Percentiles rank a stretch among this genome's conserved stretches.
phyloP scores from a whole-genome alignment of 2,797 vertebrate genomes.

The Eidolon dupreanum region DNA sequence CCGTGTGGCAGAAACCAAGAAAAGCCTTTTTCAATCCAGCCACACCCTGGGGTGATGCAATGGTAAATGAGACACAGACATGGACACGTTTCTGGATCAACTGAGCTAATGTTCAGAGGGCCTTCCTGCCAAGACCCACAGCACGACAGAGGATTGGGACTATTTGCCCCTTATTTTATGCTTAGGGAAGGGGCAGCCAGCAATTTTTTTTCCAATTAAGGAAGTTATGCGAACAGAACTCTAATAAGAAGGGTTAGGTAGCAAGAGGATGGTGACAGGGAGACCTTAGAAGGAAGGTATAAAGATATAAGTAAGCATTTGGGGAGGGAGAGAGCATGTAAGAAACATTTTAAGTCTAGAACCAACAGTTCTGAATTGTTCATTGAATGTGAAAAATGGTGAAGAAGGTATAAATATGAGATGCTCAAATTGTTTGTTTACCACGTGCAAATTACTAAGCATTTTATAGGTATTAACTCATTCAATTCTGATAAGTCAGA shows the following conservation, averaged over 20 bases:
- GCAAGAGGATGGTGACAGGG: neutral
- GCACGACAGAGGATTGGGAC: neutral
- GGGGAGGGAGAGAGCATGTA: too few species aligned
- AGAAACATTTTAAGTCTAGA: neutral
- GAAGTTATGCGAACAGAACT: neutral
- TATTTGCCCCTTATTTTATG: neutral
- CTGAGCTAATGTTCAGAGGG: neutral
- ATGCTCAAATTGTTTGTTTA: neutral
- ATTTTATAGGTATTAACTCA: neutral
- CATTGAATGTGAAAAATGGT: neutral
- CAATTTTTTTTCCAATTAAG: neutral
- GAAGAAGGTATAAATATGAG: neutral
- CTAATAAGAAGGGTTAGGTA: neutral
- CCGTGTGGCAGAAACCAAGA: neutral
- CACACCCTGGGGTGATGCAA: conserved; percentile 39
- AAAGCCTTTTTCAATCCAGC: neutral
- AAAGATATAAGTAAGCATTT: neutral
- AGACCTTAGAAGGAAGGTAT: neutral
- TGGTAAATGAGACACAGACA: neutral
- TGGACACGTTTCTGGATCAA: neutral
- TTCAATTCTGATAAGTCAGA: neutral
- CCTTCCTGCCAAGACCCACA: neutral
- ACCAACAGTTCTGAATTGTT: too few species aligned
- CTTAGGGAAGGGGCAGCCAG: neutral
- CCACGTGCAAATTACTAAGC: neutral